These are phyloP conservation scores for Anoura caudifer DNA, from an alignment of 2,113 vertebrate genomes.

Conservation along the genomic window DNA sequence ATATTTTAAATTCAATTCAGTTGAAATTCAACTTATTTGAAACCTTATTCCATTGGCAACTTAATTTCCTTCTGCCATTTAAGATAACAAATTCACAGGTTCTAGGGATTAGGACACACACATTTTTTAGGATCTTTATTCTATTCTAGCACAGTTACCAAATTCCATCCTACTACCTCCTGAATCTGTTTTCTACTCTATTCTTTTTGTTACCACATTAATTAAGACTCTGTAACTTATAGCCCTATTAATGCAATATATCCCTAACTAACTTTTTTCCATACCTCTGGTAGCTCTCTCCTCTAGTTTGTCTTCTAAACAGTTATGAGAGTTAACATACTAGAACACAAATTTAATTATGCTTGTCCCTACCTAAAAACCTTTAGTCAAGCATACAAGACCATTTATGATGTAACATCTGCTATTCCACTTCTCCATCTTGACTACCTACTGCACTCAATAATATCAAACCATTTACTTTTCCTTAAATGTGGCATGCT, in stretches of 20 bases:
- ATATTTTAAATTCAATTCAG: background rate
- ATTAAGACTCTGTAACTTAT: background rate
- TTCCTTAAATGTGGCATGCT: background rate
- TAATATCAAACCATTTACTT: background rate
- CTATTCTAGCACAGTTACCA: background rate
- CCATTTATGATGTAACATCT: background rate
- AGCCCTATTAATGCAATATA: background rate
- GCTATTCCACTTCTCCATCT: background rate
- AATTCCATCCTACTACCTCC: background rate
- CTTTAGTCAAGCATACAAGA: background rate
- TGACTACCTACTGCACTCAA: background rate
- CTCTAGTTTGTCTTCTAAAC: background rate
- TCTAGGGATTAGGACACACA: background rate
- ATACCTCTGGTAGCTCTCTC: background rate
- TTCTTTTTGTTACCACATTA: background rate
- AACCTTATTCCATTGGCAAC: background rate
- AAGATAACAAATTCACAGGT: background rate
- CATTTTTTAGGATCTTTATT: background rate
- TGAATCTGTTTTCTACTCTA: background rate
- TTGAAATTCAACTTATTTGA: background rate
- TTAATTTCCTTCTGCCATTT: background rate
- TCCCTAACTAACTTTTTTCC: background rate
- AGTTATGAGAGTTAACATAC: background rate
- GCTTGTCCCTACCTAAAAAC: background rate
- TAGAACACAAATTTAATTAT: background rate